Conservation (phyloP, 2,888 invertebrate genomes). For the Eupithecia tripunctaria region DNA sequence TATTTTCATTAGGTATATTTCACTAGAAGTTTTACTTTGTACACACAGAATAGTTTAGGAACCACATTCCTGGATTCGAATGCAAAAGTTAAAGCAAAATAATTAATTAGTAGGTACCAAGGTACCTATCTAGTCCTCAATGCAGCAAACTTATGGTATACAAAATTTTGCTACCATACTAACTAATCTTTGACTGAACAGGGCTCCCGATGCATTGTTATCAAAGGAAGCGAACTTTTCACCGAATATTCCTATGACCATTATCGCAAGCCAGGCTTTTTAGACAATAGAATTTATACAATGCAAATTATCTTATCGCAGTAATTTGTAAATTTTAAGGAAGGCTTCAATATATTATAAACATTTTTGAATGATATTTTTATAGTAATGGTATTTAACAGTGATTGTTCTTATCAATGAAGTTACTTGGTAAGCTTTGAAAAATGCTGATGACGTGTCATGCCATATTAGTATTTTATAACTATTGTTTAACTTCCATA, state of each 20-base stretch:
- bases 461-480: too few species aligned
- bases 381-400: background rate
- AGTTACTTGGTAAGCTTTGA: background rate
- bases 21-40: background rate
- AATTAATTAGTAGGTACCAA: background rate
- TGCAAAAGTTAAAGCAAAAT: background rate
- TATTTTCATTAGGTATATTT: background rate
- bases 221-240: constrained; percentile 69
- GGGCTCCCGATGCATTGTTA: constrained; percentile 65
- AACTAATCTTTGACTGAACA: constrained; percentile 62
- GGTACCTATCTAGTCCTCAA: too few species aligned
- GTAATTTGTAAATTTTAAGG: background rate
- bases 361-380: background rate
- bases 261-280: constrained; percentile 61
- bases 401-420: background rate
- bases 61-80: background rate
- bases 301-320: constrained; percentile 54
- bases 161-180: background rate
- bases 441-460: background rate
- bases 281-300: constrained; percentile 20
- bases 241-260: constrained; percentile 67
- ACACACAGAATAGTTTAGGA: background rate
- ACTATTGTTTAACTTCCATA: too few species aligned
- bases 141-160: constrained; percentile 2
- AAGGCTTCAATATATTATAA: background rate